A percentile compares a stretch with the other conserved stretches of the same genome.
Evolutionary conservation across 2,113 vertebrate species (phyloP).

Genomic region (Pelobates fuscus): DNA sequence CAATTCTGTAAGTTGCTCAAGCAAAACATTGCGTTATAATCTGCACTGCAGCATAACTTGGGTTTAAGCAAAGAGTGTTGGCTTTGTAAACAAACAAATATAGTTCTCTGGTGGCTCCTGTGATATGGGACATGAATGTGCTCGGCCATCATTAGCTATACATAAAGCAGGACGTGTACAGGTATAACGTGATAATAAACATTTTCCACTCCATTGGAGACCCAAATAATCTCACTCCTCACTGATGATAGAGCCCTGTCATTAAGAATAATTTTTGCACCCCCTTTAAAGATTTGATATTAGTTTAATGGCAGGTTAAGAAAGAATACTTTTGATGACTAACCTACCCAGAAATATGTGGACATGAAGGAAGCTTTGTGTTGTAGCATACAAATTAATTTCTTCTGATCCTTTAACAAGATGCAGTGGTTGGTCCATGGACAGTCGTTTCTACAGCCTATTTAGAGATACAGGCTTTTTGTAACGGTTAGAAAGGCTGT

Average conservation of each 20-base stretch:
- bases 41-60: background rate
- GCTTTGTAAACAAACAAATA: conserved; percentile 1
- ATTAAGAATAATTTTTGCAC: background rate
- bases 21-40: conserved; percentile 23
- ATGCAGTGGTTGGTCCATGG: conserved; percentile 44
- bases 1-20: conserved; percentile 19
- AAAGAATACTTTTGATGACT: background rate
- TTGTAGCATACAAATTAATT: conserved; percentile 7
- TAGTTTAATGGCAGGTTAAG: conserved; percentile 59
- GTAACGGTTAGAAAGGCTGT: conserved; percentile 59
- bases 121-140: background rate
- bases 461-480: conserved; percentile 55
- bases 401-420: conserved; percentile 20
- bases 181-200: too few species aligned
- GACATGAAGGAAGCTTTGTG: background rate
- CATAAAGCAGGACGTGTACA: background rate
- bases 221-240: background rate
- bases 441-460: conserved; percentile 51
- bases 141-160: background rate
- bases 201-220: too few species aligned
- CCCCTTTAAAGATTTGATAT: background rate
- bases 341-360: background rate
- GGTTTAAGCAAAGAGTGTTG: background rate
- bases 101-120: background rate
- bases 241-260: background rate